These are phyloP conservation scores for Apis dorsata DNA, from an alignment of 1,140 invertebrate species.

Conservation along the genomic window DNA sequence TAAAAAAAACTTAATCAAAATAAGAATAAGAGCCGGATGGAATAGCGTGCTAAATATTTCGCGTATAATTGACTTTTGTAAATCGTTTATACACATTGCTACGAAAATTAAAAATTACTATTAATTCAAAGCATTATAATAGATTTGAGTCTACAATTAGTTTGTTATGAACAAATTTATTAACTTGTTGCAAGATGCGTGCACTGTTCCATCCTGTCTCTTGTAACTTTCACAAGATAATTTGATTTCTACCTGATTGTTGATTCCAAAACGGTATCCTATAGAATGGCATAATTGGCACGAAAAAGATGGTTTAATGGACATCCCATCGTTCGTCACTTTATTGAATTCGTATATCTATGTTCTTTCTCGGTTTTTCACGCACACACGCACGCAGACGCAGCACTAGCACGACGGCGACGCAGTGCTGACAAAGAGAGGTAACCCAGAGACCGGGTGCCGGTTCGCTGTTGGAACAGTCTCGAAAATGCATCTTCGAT, in stretches of 20 bases:
- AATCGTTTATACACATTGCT: background rate
- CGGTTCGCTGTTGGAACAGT: constrained; percentile 34
- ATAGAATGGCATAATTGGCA: background rate
- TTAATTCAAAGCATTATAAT: background rate
- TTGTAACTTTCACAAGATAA: constrained; percentile 9
- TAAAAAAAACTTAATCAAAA: background rate
- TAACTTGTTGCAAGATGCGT: constrained; percentile 1
- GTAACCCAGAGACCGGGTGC: constrained; percentile 24
- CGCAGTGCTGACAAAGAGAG: constrained; percentile 39
- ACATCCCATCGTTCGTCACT: constrained; percentile 1
- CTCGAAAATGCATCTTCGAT: constrained; percentile 37
- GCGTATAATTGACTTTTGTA: background rate
- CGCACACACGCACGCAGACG: constrained; percentile 59
- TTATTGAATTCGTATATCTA: constrained; percentile 28
- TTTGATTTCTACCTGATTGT: constrained; percentile 18
- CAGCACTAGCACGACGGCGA: constrained; percentile 28
- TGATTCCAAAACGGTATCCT: background rate
- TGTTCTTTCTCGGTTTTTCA: constrained; percentile 43
- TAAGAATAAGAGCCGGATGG: background rate
- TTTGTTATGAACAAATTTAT: background rate
- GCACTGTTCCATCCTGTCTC: background rate
- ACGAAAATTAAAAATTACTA: background rate
- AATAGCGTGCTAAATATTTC: background rate
- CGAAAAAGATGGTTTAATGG: background rate
- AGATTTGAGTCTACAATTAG: background rate